phyloP scores from a whole-genome alignment of 1,140 invertebrate species.

The Lasaia peninsularis region DNA sequence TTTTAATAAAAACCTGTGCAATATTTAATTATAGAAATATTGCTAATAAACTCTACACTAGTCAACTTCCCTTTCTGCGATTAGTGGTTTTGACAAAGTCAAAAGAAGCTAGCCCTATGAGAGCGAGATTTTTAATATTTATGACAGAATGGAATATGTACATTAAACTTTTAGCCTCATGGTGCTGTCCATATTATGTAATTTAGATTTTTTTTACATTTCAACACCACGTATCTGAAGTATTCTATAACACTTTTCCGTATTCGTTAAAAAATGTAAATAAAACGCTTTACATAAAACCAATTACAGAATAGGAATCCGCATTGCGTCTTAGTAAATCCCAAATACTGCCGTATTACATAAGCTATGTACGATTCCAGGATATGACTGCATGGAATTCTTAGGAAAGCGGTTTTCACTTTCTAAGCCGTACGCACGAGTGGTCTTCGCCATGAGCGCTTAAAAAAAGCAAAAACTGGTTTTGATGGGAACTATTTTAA shows the following conservation, averaged over 20 bases:
- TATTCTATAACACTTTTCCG: not conserved
- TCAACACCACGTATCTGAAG: not conserved
- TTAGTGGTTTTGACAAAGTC: too few relatives aligned
- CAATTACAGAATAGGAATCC: conserved; percentile 1
- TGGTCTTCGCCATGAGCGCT: conserved; percentile 14
- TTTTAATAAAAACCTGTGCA: too few relatives aligned
- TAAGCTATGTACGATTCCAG: conserved; percentile 28
- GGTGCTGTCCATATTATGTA: not conserved
- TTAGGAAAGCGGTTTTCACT: conserved; percentile 32
- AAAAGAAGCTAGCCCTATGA: too few relatives aligned
- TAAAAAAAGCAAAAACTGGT: conserved; percentile 5
- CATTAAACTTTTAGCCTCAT: too few relatives aligned
- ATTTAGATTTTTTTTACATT: not conserved
- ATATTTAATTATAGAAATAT: too few relatives aligned
- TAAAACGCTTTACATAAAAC: not conserved
- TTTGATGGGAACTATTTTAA: not conserved
- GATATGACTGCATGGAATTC: conserved; percentile 28
- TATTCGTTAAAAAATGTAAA: conserved; percentile 5
- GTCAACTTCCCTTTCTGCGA: too few relatives aligned
- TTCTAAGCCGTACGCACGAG: conserved; percentile 31
- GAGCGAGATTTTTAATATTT: too few relatives aligned
- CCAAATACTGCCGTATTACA: not conserved
- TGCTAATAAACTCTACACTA: too few relatives aligned
- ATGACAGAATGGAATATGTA: too few relatives aligned
- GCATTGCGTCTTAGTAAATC: conserved; percentile 2